phyloP scores from a whole-genome alignment of 2,113 vertebrate genomes.

The Psilopsiagon aurifrons region DNA sequence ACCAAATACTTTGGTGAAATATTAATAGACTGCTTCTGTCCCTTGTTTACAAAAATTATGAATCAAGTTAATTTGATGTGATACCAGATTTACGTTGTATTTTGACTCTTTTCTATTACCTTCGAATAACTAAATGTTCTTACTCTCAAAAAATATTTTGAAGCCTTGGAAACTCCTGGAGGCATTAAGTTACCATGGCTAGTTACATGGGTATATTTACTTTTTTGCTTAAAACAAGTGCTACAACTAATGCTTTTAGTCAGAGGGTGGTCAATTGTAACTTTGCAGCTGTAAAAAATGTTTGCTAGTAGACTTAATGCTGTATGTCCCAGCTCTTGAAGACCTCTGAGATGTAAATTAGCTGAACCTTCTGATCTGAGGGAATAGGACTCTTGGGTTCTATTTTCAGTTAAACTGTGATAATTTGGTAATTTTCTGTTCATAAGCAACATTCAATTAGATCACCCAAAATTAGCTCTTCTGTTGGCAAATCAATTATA shows the following conservation, averaged over 20 bases:
- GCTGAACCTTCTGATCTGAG: neutral
- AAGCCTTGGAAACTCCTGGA: neutral
- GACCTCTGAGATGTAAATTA: neutral
- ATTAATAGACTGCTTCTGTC: neutral
- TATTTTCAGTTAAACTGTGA: neutral
- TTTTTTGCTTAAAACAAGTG: neutral
- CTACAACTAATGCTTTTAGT: neutral
- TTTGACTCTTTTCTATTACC: neutral
- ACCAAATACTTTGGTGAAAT: neutral
- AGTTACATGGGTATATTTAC: neutral
- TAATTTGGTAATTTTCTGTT: neutral
- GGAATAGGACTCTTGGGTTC: neutral
- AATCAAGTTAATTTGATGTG: neutral
- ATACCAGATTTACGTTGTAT: neutral
- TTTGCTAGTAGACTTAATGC: neutral
- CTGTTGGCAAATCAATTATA: neutral
- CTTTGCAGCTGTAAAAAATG: neutral
- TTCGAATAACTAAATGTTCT: neutral
- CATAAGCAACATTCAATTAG: neutral
- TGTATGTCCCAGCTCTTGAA: neutral
- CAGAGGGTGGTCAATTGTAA: neutral
- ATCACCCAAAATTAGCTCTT: neutral
- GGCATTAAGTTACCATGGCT: neutral
- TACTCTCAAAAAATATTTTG: neutral
- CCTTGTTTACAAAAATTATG: neutral